Evolutionary conservation across 2,888 invertebrate genomes (phyloP).

Genomic region (Leptodirus hochenwartii): DNA sequence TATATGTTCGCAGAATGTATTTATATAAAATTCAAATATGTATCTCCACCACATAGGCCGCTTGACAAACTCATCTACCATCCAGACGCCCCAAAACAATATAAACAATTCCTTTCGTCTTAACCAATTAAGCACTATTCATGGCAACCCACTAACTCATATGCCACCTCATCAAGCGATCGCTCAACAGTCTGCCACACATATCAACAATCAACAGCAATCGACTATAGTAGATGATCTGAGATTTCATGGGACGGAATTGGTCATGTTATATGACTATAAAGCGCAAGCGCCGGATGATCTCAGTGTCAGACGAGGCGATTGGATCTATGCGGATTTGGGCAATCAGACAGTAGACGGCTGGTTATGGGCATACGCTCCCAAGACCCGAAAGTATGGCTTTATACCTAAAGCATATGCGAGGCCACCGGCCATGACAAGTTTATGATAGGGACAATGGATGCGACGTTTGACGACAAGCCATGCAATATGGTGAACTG

Average conservation of each 20-base stretch:
- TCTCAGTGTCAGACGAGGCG: slow-evolving; percentile 74
- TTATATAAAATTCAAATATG: too few species aligned
- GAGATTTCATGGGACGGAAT: slow-evolving; percentile 72
- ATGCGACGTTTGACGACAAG: not conserved
- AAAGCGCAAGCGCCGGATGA: slow-evolving; percentile 91
- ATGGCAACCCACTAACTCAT: too few species aligned
- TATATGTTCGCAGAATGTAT: too few species aligned
- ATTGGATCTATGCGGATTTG: slow-evolving; percentile 90
- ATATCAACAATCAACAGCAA: too few species aligned
- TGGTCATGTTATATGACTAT: slow-evolving; percentile 90
- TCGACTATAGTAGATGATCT: slow-evolving; percentile 44
- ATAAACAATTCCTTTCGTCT: too few species aligned
- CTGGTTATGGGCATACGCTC: slow-evolving; percentile 90
- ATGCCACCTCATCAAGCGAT: too few species aligned
- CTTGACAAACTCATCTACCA: too few species aligned
- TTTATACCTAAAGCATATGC: slow-evolving; percentile 93
- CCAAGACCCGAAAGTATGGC: slow-evolving; percentile 80
- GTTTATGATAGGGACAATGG: slow-evolving; percentile 40
- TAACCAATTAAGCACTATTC: too few species aligned
- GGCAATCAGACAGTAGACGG: slow-evolving; percentile 88
- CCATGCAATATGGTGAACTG: too few species aligned
- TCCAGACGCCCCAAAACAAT: too few species aligned
- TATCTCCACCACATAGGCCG: too few species aligned
- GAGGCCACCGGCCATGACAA: slow-evolving; percentile 80
- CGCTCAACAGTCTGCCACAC: too few species aligned